Evolutionary conservation across 2,888 invertebrate species (phyloP).

Genomic region (Apodemia zela): DNA sequence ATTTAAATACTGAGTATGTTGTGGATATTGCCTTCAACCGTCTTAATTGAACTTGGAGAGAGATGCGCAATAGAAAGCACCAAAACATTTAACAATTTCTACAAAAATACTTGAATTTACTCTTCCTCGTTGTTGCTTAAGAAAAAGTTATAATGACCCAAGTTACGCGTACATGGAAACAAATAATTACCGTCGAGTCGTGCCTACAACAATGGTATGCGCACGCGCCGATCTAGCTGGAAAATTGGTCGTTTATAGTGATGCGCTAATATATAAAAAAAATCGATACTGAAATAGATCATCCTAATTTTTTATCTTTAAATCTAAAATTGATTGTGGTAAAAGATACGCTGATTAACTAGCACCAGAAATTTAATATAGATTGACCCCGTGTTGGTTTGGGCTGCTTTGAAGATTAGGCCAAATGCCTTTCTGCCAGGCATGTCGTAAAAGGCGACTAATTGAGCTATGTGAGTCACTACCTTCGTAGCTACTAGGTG

Average conservation of each 20-base stretch:
- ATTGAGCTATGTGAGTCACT: too few species aligned
- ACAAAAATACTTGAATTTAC: constrained; percentile 13
- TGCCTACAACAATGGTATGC: constrained; percentile 25
- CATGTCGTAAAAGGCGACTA: too few species aligned
- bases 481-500: too few species aligned
- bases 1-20: too few species aligned
- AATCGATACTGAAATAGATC: not conserved
- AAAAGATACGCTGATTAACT: too few species aligned
- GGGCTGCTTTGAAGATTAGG: too few species aligned
- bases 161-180: constrained; percentile 28
- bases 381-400: too few species aligned
- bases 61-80: constrained; percentile 3
- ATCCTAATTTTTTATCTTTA: too few species aligned
- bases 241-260: constrained; percentile 32
- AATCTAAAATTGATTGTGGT: too few species aligned
- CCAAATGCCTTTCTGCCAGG: too few species aligned
- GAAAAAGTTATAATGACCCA: constrained; percentile 23
- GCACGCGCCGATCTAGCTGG: constrained; percentile 26
- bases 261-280: not conserved
- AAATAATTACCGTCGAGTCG: constrained; percentile 27
- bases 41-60: not conserved
- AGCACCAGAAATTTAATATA: too few species aligned
- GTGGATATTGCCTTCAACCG: too few species aligned
- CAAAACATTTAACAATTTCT: constrained; percentile 18
- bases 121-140: constrained; percentile 27